These are phyloP conservation scores for Microplitis demolitor DNA, from an alignment of 1,140 invertebrate species.

Conservation along the genomic window DNA sequence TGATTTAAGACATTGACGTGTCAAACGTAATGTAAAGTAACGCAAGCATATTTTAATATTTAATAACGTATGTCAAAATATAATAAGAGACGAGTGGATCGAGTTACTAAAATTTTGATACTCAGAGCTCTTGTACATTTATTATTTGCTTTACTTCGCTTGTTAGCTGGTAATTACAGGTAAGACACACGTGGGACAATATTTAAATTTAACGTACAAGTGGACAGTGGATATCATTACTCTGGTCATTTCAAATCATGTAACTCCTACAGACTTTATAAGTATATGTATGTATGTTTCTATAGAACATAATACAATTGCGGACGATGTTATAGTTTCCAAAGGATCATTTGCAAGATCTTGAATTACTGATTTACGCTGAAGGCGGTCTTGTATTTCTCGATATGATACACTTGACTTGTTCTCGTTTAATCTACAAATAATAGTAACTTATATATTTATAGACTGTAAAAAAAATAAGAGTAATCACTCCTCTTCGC, in stretches of 20 bases:
- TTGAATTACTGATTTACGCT: conserved; percentile 48
- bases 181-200: too few species aligned
- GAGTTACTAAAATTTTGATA: background rate
- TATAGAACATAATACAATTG: conserved; percentile 29
- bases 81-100: background rate
- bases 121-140: conserved; percentile 31
- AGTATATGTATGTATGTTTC: conserved; percentile 34
- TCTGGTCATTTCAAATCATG: background rate
- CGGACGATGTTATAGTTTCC: conserved; percentile 35
- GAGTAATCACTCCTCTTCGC: too few species aligned
- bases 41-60: background rate
- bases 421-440: conserved; percentile 31
- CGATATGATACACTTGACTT: conserved; percentile 39
- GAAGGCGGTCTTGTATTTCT: conserved; percentile 12
- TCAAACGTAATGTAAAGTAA: too few species aligned
- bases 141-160: conserved; percentile 6
- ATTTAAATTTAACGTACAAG: too few species aligned
- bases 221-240: too few species aligned
- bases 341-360: conserved; percentile 44
- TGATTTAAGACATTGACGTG: too few species aligned
- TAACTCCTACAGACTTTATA: background rate
- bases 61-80: background rate
- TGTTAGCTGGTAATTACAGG: too few species aligned
- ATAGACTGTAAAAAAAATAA: background rate
- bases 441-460: too few species aligned